Evolutionary conservation across 2,888 invertebrate genomes (phyloP).

Genomic region (Latrodectus hesperus): DNA sequence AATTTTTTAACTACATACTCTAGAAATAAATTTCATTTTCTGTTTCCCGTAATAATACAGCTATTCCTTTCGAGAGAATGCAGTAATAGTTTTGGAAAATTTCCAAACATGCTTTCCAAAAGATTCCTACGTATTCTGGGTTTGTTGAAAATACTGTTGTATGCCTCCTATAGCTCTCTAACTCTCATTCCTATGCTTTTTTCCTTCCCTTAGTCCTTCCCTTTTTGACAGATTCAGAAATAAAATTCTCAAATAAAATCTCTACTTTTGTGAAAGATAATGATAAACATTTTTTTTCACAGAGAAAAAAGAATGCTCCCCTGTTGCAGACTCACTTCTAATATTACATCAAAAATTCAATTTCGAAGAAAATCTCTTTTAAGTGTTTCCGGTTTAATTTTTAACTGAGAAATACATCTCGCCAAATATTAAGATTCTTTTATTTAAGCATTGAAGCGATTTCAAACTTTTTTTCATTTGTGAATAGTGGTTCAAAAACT

Average conservation of each 20-base stretch:
- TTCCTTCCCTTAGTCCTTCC: slow-evolving; percentile 5
- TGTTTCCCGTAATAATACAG: slow-evolving; percentile 36
- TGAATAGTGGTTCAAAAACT: too few relatives aligned
- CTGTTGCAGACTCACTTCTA: slow-evolving; percentile 36
- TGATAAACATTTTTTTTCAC: slow-evolving; percentile 17
- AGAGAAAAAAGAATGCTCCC: slow-evolving; percentile 4
- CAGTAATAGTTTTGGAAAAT: slow-evolving; percentile 53
- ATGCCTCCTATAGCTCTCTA: not conserved
- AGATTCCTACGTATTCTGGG: slow-evolving; percentile 8
- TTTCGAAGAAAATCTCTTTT: too few relatives aligned
- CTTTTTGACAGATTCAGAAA: slow-evolving; percentile 38
- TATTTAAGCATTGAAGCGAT: too few relatives aligned
- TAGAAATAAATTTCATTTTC: slow-evolving; percentile 28
- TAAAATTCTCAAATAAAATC: slow-evolving; percentile 22
- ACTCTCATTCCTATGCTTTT: slow-evolving; percentile 14
- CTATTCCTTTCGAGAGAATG: slow-evolving; percentile 25
- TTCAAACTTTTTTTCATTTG: too few relatives aligned
- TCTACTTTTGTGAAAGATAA: slow-evolving; percentile 26
- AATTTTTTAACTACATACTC: not conserved
- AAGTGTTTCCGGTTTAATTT: too few relatives aligned
- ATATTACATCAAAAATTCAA: too few relatives aligned
- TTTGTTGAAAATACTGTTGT: slow-evolving; percentile 32
- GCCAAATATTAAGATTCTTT: too few relatives aligned
- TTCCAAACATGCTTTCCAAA: slow-evolving; percentile 40
- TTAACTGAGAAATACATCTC: too few relatives aligned